Base-by-base conservation (phyloP, 2,797 vertebrate species). In the Pipistrellus nathusii region DNA sequence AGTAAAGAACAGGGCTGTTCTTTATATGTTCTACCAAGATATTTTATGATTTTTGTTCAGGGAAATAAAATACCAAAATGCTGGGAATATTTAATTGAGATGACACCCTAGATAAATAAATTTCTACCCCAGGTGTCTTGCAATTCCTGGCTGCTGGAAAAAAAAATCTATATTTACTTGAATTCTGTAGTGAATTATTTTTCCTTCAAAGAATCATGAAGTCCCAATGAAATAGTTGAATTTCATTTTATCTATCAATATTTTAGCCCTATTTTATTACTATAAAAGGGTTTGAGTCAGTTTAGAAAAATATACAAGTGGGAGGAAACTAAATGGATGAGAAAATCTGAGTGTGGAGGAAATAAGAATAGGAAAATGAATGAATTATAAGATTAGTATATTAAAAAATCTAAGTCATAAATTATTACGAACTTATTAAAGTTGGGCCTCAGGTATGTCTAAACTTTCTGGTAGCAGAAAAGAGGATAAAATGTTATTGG, bases 311-410 rank as follows among this genome's bases (percentile, higher is more conserved):
- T 27, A 93, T 32, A 85, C 35, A 93, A 77, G 73, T 27, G 13
- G 12, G 53, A 15, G 23, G 57, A 93, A 82, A 51, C 48, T 69
- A 95, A 94, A 92, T 11, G 82, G 64, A 85, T 91, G 64, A 73
- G 55, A 8, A 87, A 85, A 80, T 80, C 38, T 84, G 66, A 78
- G 41, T 17, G 2, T 77, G 89, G 85, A 15, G 41, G 21, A 94
- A 95, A 21, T 66, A 62, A 88, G 87, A 57, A 10, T 76, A 94
- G 69, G 57, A 92, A 95, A 96, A 94, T 73, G 82, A 92, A 84
- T 48, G 59, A 81, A 57, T 17, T 51, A 55, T 89, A 90, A 51
- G n/a, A 48, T 95, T 72, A 90, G 55, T 44, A 32, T 51, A 62
- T 77, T 48, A 32, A 69, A 80, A 78, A 93, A 85, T 82, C 6